These are phyloP conservation scores for Coreoperca whiteheadi DNA, from an alignment of 2,113 vertebrate genomes.

Conservation along the genomic window DNA sequence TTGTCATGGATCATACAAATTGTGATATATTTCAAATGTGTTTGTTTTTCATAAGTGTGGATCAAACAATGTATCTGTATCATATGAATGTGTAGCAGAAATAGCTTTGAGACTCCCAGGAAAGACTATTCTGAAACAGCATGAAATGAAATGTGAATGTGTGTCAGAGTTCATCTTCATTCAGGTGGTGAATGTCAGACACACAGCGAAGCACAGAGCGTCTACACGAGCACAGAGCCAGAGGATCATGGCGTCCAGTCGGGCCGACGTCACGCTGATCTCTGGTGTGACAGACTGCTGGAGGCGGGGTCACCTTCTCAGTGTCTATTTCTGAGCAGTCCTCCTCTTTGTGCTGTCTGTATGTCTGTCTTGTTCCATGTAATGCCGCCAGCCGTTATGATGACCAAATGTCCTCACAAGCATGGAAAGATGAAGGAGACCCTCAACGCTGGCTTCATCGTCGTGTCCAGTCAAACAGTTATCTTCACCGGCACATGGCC, in stretches of 20 bases:
- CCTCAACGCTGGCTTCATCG: not conserved
- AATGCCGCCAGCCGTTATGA: not conserved
- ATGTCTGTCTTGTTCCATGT: conserved; percentile 11
- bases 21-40: too few relatives aligned
- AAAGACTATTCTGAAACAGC: not conserved
- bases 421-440: not conserved
- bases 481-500: not conserved
- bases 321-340: conserved; percentile 48
- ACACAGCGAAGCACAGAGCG: conserved; percentile 7
- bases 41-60: not conserved
- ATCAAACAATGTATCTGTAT: not conserved
- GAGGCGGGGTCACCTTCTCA: conserved; percentile 61
- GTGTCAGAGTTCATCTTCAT: conserved; percentile 31
- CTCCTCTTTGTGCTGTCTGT: conserved; percentile 31
- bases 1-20: too few relatives aligned
- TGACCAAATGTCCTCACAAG: conserved; percentile 7
- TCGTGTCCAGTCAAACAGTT: not conserved
- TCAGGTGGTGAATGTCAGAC: not conserved
- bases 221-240: conserved; percentile 8
- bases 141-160: conserved; percentile 3
- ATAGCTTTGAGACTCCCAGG: too few relatives aligned
- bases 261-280: conserved; percentile 42
- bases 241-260: conserved; percentile 36
- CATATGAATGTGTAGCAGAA: not conserved
- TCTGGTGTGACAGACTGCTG: conserved; percentile 56